Percentiles rank a stretch among this genome's conserved stretches.
These are phyloP conservation scores for Sylvietta virens DNA, from an alignment of 2,113 vertebrate species.

Conservation along the genomic window DNA sequence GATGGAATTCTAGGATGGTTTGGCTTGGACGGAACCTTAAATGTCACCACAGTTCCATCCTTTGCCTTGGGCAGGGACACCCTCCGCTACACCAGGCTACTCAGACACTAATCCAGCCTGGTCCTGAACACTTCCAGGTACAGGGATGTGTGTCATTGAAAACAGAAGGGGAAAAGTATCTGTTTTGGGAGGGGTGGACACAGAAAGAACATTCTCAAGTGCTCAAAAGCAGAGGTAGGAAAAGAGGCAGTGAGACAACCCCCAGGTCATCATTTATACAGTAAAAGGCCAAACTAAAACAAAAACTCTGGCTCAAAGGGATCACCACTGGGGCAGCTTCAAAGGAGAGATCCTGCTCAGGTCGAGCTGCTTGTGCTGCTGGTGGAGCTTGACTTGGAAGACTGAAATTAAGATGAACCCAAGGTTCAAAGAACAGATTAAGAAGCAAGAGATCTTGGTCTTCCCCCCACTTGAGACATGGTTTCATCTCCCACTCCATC, in stretches of 20 bases:
- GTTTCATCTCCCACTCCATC: background rate
- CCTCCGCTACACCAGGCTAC: background rate
- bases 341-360: background rate
- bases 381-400: background rate
- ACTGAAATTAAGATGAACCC: background rate
- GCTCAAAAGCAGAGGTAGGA: background rate
- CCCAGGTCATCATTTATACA: background rate
- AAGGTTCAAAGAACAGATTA: background rate
- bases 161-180: accelerated
- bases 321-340: background rate
- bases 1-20: background rate
- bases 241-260: background rate
- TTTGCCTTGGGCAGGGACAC: background rate
- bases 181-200: background rate
- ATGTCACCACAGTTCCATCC: background rate
- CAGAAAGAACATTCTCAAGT: background rate
- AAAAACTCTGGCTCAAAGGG: background rate
- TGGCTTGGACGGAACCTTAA: background rate
- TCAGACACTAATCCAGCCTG: background rate
- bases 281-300: background rate
- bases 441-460: background rate
- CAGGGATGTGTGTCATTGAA: background rate
- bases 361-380: background rate
- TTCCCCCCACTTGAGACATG: background rate
- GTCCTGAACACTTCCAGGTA: background rate